Evolutionary conservation across 2,113 vertebrate species (phyloP).

Genomic region (Centropus unirufus): DNA sequence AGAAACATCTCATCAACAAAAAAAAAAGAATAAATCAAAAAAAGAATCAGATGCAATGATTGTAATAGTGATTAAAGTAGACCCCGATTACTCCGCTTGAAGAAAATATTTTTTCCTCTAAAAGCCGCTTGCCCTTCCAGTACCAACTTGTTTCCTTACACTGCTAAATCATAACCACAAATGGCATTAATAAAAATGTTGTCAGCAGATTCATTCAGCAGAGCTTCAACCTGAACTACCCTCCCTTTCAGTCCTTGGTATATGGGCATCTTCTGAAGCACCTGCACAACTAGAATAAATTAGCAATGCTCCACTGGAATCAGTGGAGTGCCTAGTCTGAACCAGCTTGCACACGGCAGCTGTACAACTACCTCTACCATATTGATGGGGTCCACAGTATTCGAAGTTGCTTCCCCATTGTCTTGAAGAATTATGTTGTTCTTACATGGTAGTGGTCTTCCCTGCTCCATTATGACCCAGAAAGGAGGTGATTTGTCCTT

Average conservation of each 20-base stretch:
- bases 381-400: background rate
- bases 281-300: background rate
- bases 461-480: slow-evolving; percentile 97
- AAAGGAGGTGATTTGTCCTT: slow-evolving; percentile 98
- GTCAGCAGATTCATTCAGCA: background rate
- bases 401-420: background rate
- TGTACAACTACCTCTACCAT: background rate
- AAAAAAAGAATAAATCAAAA: background rate
- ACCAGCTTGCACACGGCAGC: background rate
- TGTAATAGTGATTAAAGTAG: background rate
- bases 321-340: background rate
- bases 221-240: background rate
- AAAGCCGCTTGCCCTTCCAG: background rate
- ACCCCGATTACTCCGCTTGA: background rate
- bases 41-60: background rate
- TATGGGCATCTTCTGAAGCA: background rate
- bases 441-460: slow-evolving; percentile 99
- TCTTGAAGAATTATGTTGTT: background rate
- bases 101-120: background rate
- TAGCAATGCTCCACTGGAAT: background rate
- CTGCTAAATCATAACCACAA: background rate
- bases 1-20: background rate
- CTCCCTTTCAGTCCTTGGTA: background rate
- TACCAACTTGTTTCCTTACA: background rate
- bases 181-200: background rate